Base-by-base conservation (phyloP, 2,888 invertebrate genomes). In the Cosmia trapezina region DNA sequence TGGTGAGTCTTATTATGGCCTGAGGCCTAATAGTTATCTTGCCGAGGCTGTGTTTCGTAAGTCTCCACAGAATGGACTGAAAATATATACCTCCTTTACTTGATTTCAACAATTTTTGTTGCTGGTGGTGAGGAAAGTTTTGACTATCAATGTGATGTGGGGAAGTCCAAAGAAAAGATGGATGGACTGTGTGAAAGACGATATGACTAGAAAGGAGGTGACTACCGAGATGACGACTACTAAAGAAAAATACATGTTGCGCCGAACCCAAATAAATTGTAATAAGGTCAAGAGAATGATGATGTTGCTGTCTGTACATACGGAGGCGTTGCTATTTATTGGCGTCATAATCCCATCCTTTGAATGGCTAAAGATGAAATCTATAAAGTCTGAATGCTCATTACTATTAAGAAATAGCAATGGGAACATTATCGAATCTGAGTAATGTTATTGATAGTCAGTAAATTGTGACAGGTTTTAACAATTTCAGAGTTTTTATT, bases 251-350 rank as follows among this genome's bases (percentile, higher is more conserved):
- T 8, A 49, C 3, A n/a, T 49, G 19, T 19, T 49, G 8, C 49
- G 19, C 19, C 7, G 8, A 19, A 7, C 8, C 8, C 19, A n/a
- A n/a, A n/a, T 19, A 49, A 49, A 49, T 49, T 19, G 4, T 19
- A 4, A 19, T n/a, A 19, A 19, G 19, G 8, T 0, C 49, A 49
- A 7, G 19, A 19, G 3, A 8, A 19, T 19, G 19, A 49, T 49
- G 19, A 8, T 49, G 19, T 49, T 37, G 60, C 51, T 28, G 33
- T 19, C 47, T 12, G 53, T 66, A 76, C 53, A 8, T 49, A 57
- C n/a, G 64, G 76, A 80, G 80, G 64, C 71, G 80, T 80, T 22
- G 57, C 57, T 71, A 80, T 79, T 80, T 80, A 78, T 75, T 70
- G 49, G 61, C 49, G 53, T 68, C 72, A 65, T 76, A 76, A 54